These are phyloP conservation scores for Paracyclopina nana DNA, from an alignment of 1,140 invertebrate genomes.

Conservation along the genomic window DNA sequence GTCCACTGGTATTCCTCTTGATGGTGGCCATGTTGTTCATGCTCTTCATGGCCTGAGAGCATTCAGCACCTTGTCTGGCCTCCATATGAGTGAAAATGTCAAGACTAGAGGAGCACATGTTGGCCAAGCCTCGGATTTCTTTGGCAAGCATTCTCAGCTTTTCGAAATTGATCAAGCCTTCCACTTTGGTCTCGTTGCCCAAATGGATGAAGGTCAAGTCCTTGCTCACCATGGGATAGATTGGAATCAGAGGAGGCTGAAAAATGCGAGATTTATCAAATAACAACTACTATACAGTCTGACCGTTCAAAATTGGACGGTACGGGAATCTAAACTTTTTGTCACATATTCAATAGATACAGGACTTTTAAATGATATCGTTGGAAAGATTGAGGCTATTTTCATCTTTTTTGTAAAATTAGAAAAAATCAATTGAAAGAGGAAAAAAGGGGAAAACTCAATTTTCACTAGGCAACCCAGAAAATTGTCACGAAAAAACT, in stretches of 20 bases:
- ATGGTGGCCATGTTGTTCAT: constrained; percentile 1
- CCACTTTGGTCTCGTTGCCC: constrained; percentile 83
- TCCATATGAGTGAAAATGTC: neutral
- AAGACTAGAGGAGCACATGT: constrained; percentile 78
- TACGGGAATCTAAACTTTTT: too few species aligned
- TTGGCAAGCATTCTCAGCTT: constrained; percentile 96
- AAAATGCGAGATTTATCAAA: neutral
- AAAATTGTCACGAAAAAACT: too few species aligned
- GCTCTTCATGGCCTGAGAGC: neutral
- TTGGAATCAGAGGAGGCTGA: constrained; percentile 44
- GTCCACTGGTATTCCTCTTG: neutral
- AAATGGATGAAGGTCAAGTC: constrained; percentile 95
- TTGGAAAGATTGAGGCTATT: too few species aligned
- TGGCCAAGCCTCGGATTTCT: constrained; percentile 47
- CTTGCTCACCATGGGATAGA: constrained; percentile 87
- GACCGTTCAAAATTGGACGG: too few species aligned
- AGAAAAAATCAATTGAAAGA: too few species aligned
- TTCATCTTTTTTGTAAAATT: too few species aligned
- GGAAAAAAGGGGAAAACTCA: too few species aligned
- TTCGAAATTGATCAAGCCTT: constrained; percentile 89
- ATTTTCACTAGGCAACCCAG: too few species aligned
- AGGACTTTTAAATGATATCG: too few species aligned
- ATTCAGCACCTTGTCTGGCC: neutral
- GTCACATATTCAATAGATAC: too few species aligned
- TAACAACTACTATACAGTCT: too few species aligned